phyloP scores from a whole-genome alignment of 1,140 invertebrate species.

The Drosophila dunni region DNA sequence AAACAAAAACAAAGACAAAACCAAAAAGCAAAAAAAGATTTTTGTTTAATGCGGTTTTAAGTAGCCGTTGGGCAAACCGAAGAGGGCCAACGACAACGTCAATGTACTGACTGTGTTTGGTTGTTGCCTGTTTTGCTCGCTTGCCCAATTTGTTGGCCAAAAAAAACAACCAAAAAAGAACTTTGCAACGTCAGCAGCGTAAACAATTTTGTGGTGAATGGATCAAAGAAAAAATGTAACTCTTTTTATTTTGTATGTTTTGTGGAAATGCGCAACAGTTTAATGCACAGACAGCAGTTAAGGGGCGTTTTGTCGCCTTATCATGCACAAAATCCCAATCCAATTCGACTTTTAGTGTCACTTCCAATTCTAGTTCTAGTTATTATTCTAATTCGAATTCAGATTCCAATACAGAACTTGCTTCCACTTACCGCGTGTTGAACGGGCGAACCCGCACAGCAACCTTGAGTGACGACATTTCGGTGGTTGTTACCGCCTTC shows the following conservation, averaged over 20 bases:
- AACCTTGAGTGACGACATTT: constrained; percentile 89
- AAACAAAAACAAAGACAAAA: constrained; percentile 24
- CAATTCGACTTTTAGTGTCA: neutral
- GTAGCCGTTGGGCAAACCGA: constrained; percentile 48
- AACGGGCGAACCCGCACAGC: constrained; percentile 88
- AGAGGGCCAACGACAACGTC: constrained; percentile 23
- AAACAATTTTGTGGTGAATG: constrained; percentile 26
- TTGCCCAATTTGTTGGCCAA: constrained; percentile 38
- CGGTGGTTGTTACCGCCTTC: constrained; percentile 45
- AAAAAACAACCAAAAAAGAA: constrained; percentile 16
- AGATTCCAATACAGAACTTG: constrained; percentile 8
- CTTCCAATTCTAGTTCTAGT: constrained; percentile 7
- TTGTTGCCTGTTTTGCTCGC: neutral
- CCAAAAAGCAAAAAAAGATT: neutral
- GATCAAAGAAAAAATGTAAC: constrained; percentile 6
- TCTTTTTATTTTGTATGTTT: constrained; percentile 11
- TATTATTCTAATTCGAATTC: constrained; percentile 4
- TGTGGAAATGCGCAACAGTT: constrained; percentile 55
- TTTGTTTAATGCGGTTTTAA: constrained; percentile 67
- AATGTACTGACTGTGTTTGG: constrained; percentile 25
- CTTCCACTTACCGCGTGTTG: constrained; percentile 87
- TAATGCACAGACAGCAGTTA: neutral
- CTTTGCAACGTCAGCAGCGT: constrained; percentile 45
- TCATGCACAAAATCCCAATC: constrained; percentile 15
- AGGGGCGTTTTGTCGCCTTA: constrained; percentile 41